Conservation (phyloP, 2,797 vertebrate species). For the Tenualosa ilisha region DNA sequence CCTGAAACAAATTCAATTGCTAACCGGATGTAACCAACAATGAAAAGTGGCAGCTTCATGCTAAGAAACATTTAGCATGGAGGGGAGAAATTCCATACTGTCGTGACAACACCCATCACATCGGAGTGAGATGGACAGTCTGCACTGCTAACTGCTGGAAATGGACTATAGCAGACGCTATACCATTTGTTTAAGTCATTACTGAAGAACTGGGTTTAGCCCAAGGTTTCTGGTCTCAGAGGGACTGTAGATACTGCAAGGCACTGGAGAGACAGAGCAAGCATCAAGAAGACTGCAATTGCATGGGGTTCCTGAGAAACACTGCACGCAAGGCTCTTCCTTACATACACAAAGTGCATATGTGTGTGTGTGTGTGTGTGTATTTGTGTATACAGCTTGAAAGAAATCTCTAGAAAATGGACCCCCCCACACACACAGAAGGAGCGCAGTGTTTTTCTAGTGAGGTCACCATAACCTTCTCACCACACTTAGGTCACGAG, state of each 20-base stretch:
- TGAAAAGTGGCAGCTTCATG: background rate
- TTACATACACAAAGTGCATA: background rate
- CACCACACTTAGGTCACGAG: constrained; percentile 54
- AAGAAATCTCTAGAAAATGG: background rate
- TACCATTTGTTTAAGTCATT: background rate
- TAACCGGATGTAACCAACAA: background rate
- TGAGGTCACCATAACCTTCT: constrained; percentile 53
- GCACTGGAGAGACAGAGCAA: background rate
- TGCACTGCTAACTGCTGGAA: no score
- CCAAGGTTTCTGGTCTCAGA: background rate
- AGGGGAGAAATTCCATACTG: constrained; percentile 18
- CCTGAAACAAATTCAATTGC: background rate
- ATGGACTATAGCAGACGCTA: background rate
- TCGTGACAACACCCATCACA: constrained; percentile 10
- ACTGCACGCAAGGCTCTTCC: background rate
- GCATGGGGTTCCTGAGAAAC: background rate
- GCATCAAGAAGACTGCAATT: background rate
- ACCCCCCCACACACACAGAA: background rate
- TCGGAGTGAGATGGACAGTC: background rate
- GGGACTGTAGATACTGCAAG: background rate
- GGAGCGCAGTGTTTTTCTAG: constrained; percentile 47
- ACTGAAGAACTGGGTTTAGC: background rate
- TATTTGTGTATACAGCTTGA: background rate
- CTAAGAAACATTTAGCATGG: background rate
- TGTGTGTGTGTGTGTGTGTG: background rate